Evolutionary conservation across 2,888 invertebrate species (phyloP).

Genomic region (Lissonota sp.): DNA sequence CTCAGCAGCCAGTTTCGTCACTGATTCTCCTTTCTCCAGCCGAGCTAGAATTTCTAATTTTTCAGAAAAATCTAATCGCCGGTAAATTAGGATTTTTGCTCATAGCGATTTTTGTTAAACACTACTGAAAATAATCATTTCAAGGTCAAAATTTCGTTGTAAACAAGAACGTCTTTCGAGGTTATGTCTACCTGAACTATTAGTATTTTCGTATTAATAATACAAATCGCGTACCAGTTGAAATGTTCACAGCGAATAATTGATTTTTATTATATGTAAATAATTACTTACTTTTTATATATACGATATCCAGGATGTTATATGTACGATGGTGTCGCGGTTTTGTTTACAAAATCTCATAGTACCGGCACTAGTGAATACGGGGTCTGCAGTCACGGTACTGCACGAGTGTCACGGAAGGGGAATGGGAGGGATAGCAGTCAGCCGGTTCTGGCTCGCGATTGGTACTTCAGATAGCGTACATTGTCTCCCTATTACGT

Average conservation of each 20-base stretch:
- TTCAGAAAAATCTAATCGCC: constrained; percentile 37
- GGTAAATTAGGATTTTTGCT: constrained; percentile 30
- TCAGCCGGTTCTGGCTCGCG: constrained; percentile 32
- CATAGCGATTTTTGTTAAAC: constrained; percentile 30
- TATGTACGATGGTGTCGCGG: constrained; percentile 21
- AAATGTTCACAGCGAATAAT: constrained; percentile 38
- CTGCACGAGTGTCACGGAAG: constrained; percentile 34
- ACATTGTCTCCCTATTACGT: constrained; percentile 29
- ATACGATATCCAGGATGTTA: constrained; percentile 25
- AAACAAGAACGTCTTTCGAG: constrained; percentile 30
- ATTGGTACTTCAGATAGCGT: constrained; percentile 42
- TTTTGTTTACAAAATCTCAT: constrained; percentile 32
- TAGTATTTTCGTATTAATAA: constrained; percentile 36
- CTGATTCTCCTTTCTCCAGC: constrained; percentile 36
- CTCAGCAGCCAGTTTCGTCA: constrained; percentile 33
- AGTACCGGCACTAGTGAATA: constrained; percentile 40
- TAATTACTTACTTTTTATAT: constrained; percentile 39
- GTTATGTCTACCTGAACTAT: constrained; percentile 31
- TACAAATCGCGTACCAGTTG: constrained; percentile 24
- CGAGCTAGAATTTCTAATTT: constrained; percentile 33
- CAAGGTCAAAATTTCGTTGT: constrained; percentile 31
- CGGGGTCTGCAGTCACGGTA: constrained; percentile 31
- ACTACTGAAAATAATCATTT: constrained; percentile 35
- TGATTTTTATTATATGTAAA: constrained; percentile 33
- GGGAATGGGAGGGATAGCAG: constrained; percentile 22